phyloP scores from a whole-genome alignment of 2,888 invertebrate genomes.

The Zaprionus lineosus region DNA sequence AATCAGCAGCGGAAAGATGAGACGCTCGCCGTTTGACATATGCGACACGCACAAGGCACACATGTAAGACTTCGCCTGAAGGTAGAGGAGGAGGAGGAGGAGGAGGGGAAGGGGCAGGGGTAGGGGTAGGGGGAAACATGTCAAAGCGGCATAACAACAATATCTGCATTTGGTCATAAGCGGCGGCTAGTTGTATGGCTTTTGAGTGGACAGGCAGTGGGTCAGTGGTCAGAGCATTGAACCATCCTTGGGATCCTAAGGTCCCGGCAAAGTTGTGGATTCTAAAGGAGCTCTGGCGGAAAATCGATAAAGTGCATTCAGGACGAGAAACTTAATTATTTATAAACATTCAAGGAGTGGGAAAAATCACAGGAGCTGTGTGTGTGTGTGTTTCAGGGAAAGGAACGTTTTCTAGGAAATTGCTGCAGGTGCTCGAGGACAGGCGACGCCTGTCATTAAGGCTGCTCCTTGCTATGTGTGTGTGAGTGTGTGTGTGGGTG shows the following conservation, averaged over 20 bases:
- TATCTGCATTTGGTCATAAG: too few species aligned
- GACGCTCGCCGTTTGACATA: slow-evolving; percentile 49
- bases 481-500: slow-evolving; percentile 12
- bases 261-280: not conserved
- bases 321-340: slow-evolving; percentile 58
- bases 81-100: not conserved
- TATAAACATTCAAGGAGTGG: slow-evolving; percentile 40
- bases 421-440: slow-evolving; percentile 58
- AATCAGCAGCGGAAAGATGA: slow-evolving; percentile 68
- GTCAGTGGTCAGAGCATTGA: not conserved
- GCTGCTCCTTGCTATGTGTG: slow-evolving; percentile 6
- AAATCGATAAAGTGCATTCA: slow-evolving; percentile 52
- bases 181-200: slow-evolving; percentile 18
- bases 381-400: slow-evolving; percentile 34
- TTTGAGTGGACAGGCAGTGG: not conserved
- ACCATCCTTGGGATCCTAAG: not conserved
- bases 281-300: not conserved
- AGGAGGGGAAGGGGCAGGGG: not conserved
- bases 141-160: too few species aligned
- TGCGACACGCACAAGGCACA: slow-evolving; percentile 52
- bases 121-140: too few species aligned
- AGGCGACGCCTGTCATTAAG: slow-evolving; percentile 41
- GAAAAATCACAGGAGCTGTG: slow-evolving; percentile 37
- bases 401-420: slow-evolving; percentile 46
- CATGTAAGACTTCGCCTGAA: slow-evolving; percentile 59